Conservation (phyloP, 2,113 vertebrate genomes). For the Onychostoma macrolepis region DNA sequence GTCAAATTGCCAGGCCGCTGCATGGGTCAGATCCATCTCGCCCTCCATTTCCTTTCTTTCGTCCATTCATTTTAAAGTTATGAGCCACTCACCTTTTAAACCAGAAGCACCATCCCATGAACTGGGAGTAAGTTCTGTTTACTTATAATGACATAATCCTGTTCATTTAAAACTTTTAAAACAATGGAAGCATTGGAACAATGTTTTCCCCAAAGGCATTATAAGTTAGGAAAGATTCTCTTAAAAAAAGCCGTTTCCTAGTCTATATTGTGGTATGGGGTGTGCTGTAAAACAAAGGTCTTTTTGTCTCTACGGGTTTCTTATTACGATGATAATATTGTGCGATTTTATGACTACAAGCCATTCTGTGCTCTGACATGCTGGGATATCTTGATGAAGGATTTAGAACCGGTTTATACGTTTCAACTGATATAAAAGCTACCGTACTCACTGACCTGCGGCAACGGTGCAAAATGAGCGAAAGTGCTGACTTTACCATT, state of each 20-base stretch:
- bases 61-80: neutral
- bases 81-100: neutral
- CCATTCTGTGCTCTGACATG: neutral
- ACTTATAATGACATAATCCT: neutral
- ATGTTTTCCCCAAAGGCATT: neutral
- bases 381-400: neutral
- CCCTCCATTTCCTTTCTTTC: neutral
- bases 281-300: conserved; percentile 26
- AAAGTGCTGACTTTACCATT: neutral
- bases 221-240: neutral
- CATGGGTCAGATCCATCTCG: conserved; percentile 17
- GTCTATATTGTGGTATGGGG: neutral
- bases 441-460: neutral
- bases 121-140: neutral
- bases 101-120: neutral
- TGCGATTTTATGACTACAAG: conserved; percentile 7
- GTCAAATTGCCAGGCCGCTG: neutral
- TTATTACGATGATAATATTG: conserved; percentile 1
- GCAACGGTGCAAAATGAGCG: neutral
- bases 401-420: neutral
- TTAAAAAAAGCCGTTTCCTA: neutral
- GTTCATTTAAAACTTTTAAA: neutral
- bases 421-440: neutral
- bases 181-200: neutral
- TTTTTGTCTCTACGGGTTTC: neutral